Evolutionary conservation across 2,888 invertebrate genomes (phyloP).

Genomic region (Andrena haemorrhoa): DNA sequence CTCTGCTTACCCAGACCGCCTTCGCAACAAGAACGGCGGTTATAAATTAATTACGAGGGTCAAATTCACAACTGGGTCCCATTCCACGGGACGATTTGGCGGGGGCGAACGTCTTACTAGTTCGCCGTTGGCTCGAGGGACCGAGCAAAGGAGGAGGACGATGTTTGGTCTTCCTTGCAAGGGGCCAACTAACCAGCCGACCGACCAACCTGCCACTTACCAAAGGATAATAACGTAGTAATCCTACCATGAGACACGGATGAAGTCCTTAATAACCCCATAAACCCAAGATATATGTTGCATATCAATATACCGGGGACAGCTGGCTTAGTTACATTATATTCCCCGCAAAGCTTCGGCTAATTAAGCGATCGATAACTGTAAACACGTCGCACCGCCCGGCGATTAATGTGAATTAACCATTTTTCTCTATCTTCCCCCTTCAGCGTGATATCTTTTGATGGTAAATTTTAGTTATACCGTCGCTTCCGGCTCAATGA

Average conservation of each 20-base stretch:
- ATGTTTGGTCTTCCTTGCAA: slow-evolving; percentile 81
- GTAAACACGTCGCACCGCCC: neutral
- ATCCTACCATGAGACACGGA: slow-evolving; percentile 77
- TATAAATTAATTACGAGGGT: slow-evolving; percentile 83
- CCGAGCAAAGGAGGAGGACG: slow-evolving; percentile 75
- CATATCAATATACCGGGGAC: slow-evolving; percentile 70
- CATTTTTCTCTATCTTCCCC: neutral
- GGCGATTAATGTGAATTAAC: neutral
- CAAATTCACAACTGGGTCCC: slow-evolving; percentile 77
- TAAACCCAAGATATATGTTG: slow-evolving; percentile 73
- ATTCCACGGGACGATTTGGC: slow-evolving; percentile 59
- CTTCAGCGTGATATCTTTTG: neutral
- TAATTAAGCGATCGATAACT: slow-evolving; percentile 51
- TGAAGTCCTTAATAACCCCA: slow-evolving; percentile 78
- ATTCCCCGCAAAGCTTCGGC: slow-evolving; percentile 5
- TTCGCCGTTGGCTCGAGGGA: slow-evolving; percentile 70
- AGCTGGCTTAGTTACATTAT: slow-evolving; percentile 40
- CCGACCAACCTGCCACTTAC: slow-evolving; percentile 81
- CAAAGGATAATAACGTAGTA: slow-evolving; percentile 80
- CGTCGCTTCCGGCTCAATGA: neutral
- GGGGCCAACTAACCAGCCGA: slow-evolving; percentile 74
- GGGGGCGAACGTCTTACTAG: slow-evolving; percentile 77
- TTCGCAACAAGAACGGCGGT: slow-evolving; percentile 73
- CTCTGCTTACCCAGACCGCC: slow-evolving; percentile 51
- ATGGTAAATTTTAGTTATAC: neutral